Evolutionary conservation across 2,888 invertebrate genomes (phyloP).

Genomic region (Cyaniris semiargus): DNA sequence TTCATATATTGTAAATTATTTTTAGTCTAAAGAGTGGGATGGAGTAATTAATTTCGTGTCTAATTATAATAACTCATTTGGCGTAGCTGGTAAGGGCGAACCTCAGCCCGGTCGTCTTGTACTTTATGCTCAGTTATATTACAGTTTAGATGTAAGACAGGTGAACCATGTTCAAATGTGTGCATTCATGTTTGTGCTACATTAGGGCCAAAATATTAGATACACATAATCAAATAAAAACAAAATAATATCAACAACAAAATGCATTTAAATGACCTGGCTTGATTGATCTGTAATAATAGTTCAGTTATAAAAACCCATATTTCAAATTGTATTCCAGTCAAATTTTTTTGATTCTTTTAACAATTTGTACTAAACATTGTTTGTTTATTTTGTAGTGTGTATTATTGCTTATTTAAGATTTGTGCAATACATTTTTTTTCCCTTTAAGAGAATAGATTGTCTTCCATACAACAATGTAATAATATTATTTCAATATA

Average conservation of each 20-base stretch:
- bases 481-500: neutral
- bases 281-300: constrained; percentile 16
- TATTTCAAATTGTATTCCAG: neutral
- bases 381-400: constrained; percentile 21
- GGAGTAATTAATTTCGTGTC: constrained; percentile 46
- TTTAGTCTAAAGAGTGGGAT: constrained; percentile 60
- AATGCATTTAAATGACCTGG: constrained; percentile 34
- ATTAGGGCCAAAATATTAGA: constrained; percentile 32
- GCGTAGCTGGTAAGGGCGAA: constrained; percentile 45
- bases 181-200: constrained; percentile 38
- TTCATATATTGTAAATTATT: constrained; percentile 74
- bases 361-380: constrained; percentile 18
- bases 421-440: constrained; percentile 40
- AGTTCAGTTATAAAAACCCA: constrained; percentile 18
- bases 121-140: constrained; percentile 75
- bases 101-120: constrained; percentile 59
- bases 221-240: constrained; percentile 1
- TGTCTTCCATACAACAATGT: constrained; percentile 40
- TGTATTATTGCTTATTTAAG: constrained; percentile 24
- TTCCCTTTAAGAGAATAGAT: constrained; percentile 36
- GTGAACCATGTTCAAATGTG: constrained; percentile 37
- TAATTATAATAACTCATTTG: constrained; percentile 52
- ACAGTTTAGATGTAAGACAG: constrained; percentile 57
- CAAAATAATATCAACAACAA: neutral
- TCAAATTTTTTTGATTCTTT: neutral